These are phyloP conservation scores for Mionectes macconnelli DNA, from an alignment of 2,113 vertebrate species.

Conservation along the genomic window DNA sequence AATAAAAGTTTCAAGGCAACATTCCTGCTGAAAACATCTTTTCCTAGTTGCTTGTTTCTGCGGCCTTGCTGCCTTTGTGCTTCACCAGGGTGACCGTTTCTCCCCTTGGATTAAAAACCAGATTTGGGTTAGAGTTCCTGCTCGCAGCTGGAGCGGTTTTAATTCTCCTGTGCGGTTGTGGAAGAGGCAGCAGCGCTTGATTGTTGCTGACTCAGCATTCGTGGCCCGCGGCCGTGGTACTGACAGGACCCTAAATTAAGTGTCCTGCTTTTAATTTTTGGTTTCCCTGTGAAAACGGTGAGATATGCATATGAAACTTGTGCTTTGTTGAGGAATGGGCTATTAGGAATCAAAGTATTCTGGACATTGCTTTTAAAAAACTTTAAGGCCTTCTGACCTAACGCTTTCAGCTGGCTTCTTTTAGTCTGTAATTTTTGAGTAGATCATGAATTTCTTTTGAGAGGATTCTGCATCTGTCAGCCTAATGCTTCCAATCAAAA, in stretches of 20 bases:
- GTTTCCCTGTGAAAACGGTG: neutral
- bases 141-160: neutral
- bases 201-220: neutral
- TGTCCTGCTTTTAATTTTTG: neutral
- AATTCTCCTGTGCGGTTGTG: neutral
- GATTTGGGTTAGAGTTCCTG: neutral
- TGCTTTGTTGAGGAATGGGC: neutral
- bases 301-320: neutral
- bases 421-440: neutral
- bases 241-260: neutral
- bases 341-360: neutral
- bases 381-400: neutral
- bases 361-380: neutral
- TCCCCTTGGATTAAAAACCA: neutral
- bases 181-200: neutral
- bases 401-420: neutral
- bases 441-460: neutral
- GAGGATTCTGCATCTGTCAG: neutral
- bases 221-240: accelerated
- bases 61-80: neutral
- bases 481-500: neutral
- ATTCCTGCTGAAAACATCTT: neutral
- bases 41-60: neutral
- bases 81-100: neutral
- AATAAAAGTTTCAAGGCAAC: neutral